phyloP scores from a whole-genome alignment of 2,888 invertebrate genomes.

The Scaptomyza tumidula region DNA sequence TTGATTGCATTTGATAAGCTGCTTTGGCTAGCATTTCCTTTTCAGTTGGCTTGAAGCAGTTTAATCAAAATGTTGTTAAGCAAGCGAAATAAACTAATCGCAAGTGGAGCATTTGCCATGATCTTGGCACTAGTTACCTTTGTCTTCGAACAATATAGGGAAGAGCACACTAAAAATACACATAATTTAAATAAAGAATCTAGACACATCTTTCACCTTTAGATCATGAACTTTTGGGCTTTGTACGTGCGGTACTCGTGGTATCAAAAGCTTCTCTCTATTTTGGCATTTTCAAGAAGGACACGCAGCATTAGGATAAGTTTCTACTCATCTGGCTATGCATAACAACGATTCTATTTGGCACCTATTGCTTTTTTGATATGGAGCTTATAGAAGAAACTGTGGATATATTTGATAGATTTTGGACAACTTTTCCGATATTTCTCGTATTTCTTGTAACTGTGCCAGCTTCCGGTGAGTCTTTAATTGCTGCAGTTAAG shows the following conservation, averaged over 20 bases:
- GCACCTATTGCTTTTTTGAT: neutral
- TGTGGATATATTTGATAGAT: too few species aligned
- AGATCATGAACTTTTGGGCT: accelerated
- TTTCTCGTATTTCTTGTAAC: neutral
- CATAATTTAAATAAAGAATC: neutral
- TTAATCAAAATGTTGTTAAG: slow-evolving; percentile 3
- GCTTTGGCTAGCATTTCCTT: neutral
- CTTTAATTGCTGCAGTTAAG: neutral
- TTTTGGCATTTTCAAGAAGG: slow-evolving; percentile 15
- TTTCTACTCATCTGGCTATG: slow-evolving; percentile 22
- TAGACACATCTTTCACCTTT: neutral
- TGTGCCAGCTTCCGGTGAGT: slow-evolving; percentile 3
- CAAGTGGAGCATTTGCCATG: slow-evolving; percentile 7
- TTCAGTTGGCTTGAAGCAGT: slow-evolving; percentile 3
- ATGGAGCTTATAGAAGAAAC: too few species aligned
- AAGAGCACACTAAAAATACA: neutral
- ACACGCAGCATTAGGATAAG: slow-evolving; percentile 4
- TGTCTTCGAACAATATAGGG: neutral
- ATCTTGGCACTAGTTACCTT: slow-evolving; percentile 1
- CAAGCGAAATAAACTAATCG: neutral
- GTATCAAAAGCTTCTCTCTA: slow-evolving; percentile 10
- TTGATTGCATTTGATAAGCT: neutral
- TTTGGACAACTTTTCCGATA: too few species aligned
- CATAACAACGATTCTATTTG: neutral
- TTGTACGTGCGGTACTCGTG: neutral